Evolutionary conservation across 2,888 invertebrate genomes (phyloP).

Genomic region (Geotrupes spiniger): DNA sequence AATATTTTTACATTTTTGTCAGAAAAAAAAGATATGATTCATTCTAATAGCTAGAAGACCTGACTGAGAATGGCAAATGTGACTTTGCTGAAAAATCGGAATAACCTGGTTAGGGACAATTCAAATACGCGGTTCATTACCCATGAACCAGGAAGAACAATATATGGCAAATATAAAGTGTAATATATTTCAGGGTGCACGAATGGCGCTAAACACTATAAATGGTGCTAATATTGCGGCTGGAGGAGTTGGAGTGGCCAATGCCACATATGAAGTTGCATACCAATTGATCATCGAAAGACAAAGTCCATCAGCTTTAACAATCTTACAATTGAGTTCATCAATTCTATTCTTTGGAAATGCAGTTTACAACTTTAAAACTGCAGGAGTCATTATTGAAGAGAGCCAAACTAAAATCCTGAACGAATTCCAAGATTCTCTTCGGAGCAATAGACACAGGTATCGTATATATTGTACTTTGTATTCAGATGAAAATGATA

Average conservation of each 20-base stretch:
- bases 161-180: too few relatives aligned
- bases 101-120: too few relatives aligned
- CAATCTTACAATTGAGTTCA: conserved; percentile 32
- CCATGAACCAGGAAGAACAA: too few relatives aligned
- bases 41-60: too few relatives aligned
- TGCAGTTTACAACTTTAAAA: conserved; percentile 30
- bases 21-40: too few relatives aligned
- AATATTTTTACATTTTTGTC: too few relatives aligned
- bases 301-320: conserved; percentile 26
- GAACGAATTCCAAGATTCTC: conserved; percentile 53
- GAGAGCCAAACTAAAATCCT: conserved; percentile 56
- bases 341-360: conserved; percentile 35
- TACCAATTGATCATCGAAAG: conserved; percentile 19
- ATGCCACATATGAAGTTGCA: conserved; percentile 25
- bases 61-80: too few relatives aligned
- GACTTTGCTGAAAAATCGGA: too few relatives aligned
- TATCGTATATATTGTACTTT: too few relatives aligned
- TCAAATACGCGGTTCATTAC: too few relatives aligned
- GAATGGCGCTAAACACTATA: conserved; percentile 34
- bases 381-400: conserved; percentile 39
- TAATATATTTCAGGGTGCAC: conserved; percentile 32
- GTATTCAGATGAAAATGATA: too few relatives aligned
- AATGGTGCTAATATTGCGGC: conserved; percentile 37
- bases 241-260: conserved; percentile 37
- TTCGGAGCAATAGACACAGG: conserved; percentile 56